Conservation (phyloP, 64 coral and sea anemone genomes). For the Montipora sp. region DNA sequence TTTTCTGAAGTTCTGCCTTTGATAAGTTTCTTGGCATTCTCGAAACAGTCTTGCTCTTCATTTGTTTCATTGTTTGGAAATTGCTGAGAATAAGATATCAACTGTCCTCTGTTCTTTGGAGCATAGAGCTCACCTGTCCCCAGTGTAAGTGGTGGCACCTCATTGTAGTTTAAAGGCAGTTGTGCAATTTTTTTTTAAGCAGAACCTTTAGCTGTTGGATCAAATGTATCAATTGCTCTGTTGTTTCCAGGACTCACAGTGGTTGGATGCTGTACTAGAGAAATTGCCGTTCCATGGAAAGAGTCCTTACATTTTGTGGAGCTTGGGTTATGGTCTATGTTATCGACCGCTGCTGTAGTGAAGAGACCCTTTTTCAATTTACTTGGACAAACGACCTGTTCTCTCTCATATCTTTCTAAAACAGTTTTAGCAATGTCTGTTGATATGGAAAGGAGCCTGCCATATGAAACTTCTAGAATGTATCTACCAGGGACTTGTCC, state of each 20-base stretch:
- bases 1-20: too few relatives aligned
- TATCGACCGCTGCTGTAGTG: not conserved
- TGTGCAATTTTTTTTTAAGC: conserved; percentile 7
- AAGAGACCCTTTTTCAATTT: too few relatives aligned
- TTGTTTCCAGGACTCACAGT: not conserved
- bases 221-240: not conserved
- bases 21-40: too few relatives aligned
- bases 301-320: too few relatives aligned
- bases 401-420: not conserved
- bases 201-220: conserved; percentile 7
- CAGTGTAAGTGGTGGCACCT: conserved; percentile 13
- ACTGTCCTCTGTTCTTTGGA: not conserved
- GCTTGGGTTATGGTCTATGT: not conserved
- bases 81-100: not conserved
- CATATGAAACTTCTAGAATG: conserved; percentile 64
- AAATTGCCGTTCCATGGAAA: too few relatives aligned
- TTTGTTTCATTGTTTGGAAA: not conserved
- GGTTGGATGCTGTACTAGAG: too few relatives aligned
- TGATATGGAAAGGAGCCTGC: conserved; percentile 28
- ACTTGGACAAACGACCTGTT: too few relatives aligned
- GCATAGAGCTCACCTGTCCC: not conserved
- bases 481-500: conserved; percentile 45
- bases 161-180: conserved; percentile 1
- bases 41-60: not conserved
- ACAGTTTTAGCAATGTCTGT: conserved; percentile 44